These are phyloP conservation scores for Brassicogethes aeneus DNA, from an alignment of 2,888 invertebrate species.

Conservation along the genomic window DNA sequence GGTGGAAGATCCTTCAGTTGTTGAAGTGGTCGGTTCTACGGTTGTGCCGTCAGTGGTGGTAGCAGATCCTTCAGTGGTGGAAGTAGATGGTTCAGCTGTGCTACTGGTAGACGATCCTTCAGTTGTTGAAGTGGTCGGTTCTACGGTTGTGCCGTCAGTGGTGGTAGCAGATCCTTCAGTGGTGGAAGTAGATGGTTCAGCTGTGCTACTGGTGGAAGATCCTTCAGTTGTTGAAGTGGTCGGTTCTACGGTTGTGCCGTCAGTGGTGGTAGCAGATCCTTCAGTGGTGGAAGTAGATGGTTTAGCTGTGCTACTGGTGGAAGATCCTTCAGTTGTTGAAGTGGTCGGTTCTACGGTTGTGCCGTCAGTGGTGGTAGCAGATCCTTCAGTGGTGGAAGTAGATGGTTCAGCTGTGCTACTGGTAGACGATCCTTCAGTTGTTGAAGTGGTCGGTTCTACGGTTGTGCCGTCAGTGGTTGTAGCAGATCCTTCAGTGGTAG, in stretches of 20 bases:
- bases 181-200: not conserved
- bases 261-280: not conserved
- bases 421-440: not conserved
- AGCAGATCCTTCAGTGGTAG: not conserved
- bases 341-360: not conserved
- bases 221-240: not conserved
- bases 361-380: not conserved
- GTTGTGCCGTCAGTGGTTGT: not conserved
- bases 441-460: not conserved
- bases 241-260: too few relatives aligned
- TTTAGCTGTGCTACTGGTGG: not conserved
- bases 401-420: not conserved
- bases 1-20: not conserved
- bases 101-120: not conserved
- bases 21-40: not conserved
- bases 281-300: not conserved
- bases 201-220: not conserved
- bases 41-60: too few relatives aligned
- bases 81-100: not conserved
- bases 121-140: not conserved
- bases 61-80: not conserved
- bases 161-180: not conserved
- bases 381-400: not conserved
- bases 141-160: not conserved
- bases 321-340: not conserved